Conservation (phyloP, 2,797 vertebrate genomes). For the Ispidina lecontei region DNA sequence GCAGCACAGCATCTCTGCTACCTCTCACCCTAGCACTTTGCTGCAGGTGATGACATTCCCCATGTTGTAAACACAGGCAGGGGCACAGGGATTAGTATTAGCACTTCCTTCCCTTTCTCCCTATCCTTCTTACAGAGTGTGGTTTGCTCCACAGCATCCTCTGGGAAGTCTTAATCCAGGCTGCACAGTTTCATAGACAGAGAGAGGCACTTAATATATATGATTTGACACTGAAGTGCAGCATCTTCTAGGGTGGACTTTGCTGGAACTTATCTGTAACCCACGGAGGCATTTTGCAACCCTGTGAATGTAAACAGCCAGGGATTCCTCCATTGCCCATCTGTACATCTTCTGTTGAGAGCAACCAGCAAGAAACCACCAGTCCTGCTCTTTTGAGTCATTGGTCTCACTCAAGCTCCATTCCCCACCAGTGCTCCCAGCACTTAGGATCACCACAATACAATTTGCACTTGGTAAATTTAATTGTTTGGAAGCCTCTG, state of each 20-base stretch:
- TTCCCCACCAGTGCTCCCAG: background rate
- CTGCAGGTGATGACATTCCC: background rate
- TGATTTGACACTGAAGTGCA: background rate
- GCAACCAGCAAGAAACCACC: background rate
- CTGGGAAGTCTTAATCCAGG: background rate
- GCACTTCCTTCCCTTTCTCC: background rate
- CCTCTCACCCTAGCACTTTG: background rate
- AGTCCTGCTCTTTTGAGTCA: background rate
- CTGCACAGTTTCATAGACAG: fast-evolving
- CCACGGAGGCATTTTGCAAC: background rate
- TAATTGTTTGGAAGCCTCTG: background rate
- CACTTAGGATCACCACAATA: background rate
- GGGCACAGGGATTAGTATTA: background rate
- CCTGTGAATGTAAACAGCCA: background rate
- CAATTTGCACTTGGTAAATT: background rate
- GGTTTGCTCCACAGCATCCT: background rate
- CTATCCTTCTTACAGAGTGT: background rate
- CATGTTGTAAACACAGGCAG: background rate
- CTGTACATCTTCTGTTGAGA: background rate
- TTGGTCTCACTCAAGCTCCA: background rate
- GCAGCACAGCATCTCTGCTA: background rate
- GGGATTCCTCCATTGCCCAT: background rate
- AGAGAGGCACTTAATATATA: fast-evolving
- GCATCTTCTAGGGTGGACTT: background rate
- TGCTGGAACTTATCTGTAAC: background rate